phyloP scores from a whole-genome alignment of 2,113 vertebrate species.

The Eulemur rufifrons region DNA sequence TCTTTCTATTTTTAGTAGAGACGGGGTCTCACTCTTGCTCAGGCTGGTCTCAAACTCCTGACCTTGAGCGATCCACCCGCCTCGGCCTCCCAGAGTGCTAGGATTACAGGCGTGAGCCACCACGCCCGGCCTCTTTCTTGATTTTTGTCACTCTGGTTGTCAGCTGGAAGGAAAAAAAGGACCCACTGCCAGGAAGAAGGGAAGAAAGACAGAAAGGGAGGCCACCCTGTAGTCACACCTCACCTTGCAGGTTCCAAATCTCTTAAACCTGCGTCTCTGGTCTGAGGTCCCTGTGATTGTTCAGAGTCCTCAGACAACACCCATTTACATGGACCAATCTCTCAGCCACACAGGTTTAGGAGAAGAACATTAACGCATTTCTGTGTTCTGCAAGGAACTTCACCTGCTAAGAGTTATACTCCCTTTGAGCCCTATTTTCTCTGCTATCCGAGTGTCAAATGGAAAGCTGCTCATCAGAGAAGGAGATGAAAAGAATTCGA shows the following conservation, averaged over 20 bases:
- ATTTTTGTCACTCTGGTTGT: not conserved
- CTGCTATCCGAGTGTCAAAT: not conserved
- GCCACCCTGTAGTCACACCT: not conserved
- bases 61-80: too few species aligned
- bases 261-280: not conserved
- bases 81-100: too few species aligned
- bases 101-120: too few species aligned
- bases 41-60: too few species aligned
- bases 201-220: too few species aligned
- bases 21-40: too few species aligned
- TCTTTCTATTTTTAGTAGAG: too few species aligned
- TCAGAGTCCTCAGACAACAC: not conserved
- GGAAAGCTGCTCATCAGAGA: not conserved
- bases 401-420: not conserved
- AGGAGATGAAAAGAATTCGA: not conserved
- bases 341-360: not conserved
- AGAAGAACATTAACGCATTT: not conserved
- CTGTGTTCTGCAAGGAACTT: not conserved
- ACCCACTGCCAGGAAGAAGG: rapidly evolving
- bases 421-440: not conserved
- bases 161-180: not conserved
- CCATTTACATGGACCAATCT: not conserved
- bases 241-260: too few species aligned
- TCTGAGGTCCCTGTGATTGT: not conserved
- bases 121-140: too few species aligned